Evolutionary conservation across 2,113 vertebrate genomes (phyloP), one percentile per base, ranked within the genome.

Genomic region (Ondatra zibethicus): DNA sequence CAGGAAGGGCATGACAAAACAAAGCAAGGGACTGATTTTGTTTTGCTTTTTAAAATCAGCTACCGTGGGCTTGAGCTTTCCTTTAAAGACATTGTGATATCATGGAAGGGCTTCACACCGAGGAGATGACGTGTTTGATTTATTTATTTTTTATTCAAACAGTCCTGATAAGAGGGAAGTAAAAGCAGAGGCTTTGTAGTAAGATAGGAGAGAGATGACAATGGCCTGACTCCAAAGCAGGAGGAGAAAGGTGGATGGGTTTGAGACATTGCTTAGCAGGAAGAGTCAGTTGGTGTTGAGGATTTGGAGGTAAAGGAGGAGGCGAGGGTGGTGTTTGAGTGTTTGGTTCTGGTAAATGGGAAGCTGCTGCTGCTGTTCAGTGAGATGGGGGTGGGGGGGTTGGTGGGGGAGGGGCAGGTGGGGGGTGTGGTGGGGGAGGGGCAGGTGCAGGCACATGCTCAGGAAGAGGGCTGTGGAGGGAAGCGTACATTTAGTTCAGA

Each of bases 81-180:
- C 89, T 92, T 13, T 90, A 52, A 90, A 91, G 84, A 14, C 9
- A 50, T 14, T 21, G 16, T 58, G 45, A 31, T 89, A 31, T 55
- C 58, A 89, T 12, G n/a, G 50, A 76, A 95, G 27, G 21, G 29
- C 29, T 92, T 93, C n/a, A 52, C 27, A 27, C 45, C 36, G 45
- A 33, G n/a, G 72, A 29, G 16, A 65, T 77, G 31, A 82, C 11
- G 8, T 21, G 2, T 14, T 73, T 87, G n/a, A 76, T 42, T 81
- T 93, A n/a, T 78, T 91, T n/a, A n/a, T n/a, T 80, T 93, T 78
- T 88, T 92, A 76, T 89, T 47, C 45, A 72, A 92, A 82, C 31
- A n/a, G 72, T 61, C 27, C 36, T 81, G 6, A 33, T 75, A 39
- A 81, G 33, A 89, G 52, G 66, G 27, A 63, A 8, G 33, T 89